phyloP scores from a whole-genome alignment of 2,888 invertebrate genomes.

The Ariolimax columbianus region DNA sequence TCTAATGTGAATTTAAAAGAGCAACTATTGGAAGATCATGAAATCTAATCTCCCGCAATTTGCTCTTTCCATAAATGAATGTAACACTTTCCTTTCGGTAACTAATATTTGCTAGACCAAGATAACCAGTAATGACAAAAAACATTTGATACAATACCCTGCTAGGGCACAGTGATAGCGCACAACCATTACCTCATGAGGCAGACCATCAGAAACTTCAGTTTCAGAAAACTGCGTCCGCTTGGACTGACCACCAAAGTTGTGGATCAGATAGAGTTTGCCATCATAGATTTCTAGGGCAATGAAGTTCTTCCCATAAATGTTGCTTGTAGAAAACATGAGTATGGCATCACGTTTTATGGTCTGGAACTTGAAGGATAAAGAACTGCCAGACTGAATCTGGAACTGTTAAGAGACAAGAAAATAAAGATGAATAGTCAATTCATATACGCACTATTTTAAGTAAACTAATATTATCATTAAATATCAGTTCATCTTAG shows the following conservation, averaged over 20 bases:
- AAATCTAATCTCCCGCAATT: too few relatives aligned
- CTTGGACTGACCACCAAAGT: slow-evolving; percentile 66
- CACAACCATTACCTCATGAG: slow-evolving; percentile 64
- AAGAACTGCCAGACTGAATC: slow-evolving; percentile 55
- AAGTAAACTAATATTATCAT: too few relatives aligned
- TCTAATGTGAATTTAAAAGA: too few relatives aligned
- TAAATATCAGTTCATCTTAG: too few relatives aligned
- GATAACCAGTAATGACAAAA: too few relatives aligned
- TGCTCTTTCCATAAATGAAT: too few relatives aligned
- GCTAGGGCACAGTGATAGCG: too few relatives aligned
- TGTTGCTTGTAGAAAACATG: slow-evolving; percentile 60
- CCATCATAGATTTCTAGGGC: slow-evolving; percentile 76
- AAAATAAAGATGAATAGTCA: not conserved
- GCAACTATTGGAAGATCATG: too few relatives aligned
- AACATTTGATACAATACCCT: too few relatives aligned
- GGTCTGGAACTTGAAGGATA: slow-evolving; percentile 74
- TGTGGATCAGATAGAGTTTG: slow-evolving; percentile 71
- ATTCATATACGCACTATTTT: not conserved
- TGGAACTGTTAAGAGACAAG: slow-evolving; percentile 27
- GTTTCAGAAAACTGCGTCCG: slow-evolving; percentile 61
- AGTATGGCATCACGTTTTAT: slow-evolving; percentile 70
- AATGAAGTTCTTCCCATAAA: slow-evolving; percentile 60
- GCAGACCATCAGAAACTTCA: slow-evolving; percentile 71
- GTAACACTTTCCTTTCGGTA: too few relatives aligned
- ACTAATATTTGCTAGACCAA: too few relatives aligned